These are phyloP conservation scores for Etheostoma cragini DNA, from an alignment of 2,113 vertebrate species.

Conservation along the genomic window DNA sequence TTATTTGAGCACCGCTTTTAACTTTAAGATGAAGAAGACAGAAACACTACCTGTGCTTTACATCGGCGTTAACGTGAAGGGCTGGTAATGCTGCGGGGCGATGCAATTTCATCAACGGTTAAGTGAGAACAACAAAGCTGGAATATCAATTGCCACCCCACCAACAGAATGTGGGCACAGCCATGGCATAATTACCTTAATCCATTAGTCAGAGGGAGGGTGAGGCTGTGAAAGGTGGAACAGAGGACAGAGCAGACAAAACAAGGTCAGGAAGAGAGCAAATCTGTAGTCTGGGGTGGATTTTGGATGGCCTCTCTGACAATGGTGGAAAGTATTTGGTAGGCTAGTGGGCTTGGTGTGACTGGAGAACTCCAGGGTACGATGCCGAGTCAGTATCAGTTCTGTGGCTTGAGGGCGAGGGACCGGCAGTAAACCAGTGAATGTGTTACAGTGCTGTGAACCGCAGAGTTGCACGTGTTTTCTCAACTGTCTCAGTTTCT, in stretches of 20 bases:
- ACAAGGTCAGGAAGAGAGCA: slow-evolving; percentile 71
- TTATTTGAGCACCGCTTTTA: not conserved
- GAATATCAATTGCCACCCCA: slow-evolving; percentile 85
- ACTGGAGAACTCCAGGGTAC: slow-evolving; percentile 32
- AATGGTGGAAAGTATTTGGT: slow-evolving; percentile 62
- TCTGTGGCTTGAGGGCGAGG: slow-evolving; percentile 30
- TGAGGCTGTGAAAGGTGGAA: slow-evolving; percentile 65
- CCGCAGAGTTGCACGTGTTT: slow-evolving; percentile 43
- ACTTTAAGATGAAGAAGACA: slow-evolving; percentile 34
- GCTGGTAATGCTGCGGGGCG: slow-evolving; percentile 42
- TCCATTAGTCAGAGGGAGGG: slow-evolving; percentile 79
- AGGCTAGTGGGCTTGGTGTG: slow-evolving; percentile 46
- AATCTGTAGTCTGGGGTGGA: slow-evolving; percentile 43
- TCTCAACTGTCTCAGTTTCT: slow-evolving; percentile 51
- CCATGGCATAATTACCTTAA: slow-evolving; percentile 80
- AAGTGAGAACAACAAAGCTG: slow-evolving; percentile 76
- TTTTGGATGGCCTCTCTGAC: slow-evolving; percentile 65
- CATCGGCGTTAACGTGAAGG: slow-evolving; percentile 17
- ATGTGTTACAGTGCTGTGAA: slow-evolving; percentile 69
- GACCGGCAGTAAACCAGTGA: slow-evolving; percentile 63
- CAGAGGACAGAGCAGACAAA: slow-evolving; percentile 68
- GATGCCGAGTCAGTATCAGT: slow-evolving; percentile 37
- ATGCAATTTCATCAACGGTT: slow-evolving; percentile 77
- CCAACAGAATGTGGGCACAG: slow-evolving; percentile 84
- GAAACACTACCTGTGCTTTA: slow-evolving; percentile 28